Evolutionary conservation across 2,797 vertebrate species (phyloP).

Genomic region (Falco cherrug): DNA sequence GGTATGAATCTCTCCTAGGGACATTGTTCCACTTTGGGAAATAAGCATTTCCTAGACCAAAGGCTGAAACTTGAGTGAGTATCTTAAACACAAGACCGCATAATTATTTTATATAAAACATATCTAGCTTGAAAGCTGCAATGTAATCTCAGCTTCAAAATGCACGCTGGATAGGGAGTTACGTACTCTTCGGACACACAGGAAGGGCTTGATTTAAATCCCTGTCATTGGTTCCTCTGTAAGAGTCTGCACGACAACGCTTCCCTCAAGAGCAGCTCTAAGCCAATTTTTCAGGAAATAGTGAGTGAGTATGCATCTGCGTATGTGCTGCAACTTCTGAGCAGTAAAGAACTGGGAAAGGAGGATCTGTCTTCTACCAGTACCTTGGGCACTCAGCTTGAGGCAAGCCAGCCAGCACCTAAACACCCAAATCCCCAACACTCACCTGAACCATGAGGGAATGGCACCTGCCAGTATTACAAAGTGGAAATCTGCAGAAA

Average conservation of each 20-base stretch:
- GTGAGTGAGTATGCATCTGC: background rate
- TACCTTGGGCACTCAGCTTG: background rate
- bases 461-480: background rate
- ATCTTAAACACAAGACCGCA: too few relatives aligned
- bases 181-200: background rate
- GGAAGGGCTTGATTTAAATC: constrained; percentile 45
- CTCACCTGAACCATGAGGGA: background rate
- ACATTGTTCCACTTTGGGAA: too few relatives aligned
- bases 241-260: background rate
- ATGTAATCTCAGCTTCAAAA: too few relatives aligned
- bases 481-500: background rate
- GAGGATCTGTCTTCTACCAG: background rate
- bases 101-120: too few relatives aligned
- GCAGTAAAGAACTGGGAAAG: background rate
- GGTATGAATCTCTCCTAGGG: too few relatives aligned
- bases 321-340: background rate
- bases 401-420: background rate
- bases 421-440: background rate
- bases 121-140: too few relatives aligned
- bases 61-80: too few relatives aligned
- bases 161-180: background rate
- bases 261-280: background rate
- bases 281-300: constrained; percentile 4
- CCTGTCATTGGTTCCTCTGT: background rate
- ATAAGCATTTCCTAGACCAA: too few relatives aligned